phyloP scores from a whole-genome alignment of 2,113 vertebrate genomes.

The Rhynchopsitta pachyrhyncha region DNA sequence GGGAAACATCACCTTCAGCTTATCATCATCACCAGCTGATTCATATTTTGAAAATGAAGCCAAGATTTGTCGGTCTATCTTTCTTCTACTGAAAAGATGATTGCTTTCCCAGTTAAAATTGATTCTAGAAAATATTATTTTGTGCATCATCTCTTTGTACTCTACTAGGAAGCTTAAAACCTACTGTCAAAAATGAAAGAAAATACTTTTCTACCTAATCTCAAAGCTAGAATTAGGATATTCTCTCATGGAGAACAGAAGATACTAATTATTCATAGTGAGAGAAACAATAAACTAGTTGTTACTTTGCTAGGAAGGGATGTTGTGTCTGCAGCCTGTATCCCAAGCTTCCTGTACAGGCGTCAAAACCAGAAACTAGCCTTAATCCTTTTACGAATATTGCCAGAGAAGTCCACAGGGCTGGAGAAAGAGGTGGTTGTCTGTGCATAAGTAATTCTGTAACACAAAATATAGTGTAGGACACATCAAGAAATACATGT shows the following conservation, averaged over 20 bases:
- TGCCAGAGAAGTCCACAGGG: not conserved
- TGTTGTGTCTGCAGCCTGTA: not conserved
- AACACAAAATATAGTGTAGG: not conserved
- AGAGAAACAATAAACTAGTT: not conserved
- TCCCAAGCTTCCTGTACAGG: not conserved
- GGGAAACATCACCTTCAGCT: not conserved
- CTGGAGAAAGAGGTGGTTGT: not conserved
- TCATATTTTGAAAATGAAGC: not conserved
- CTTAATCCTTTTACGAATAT: not conserved
- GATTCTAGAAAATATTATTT: not conserved
- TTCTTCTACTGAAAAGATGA: not conserved
- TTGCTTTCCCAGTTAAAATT: not conserved
- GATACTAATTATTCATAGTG: not conserved
- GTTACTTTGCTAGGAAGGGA: not conserved
- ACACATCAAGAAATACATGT: fast-evolving
- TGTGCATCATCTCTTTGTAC: not conserved
- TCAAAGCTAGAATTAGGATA: not conserved
- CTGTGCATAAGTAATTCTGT: not conserved
- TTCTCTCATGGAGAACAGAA: not conserved
- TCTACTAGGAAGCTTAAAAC: not conserved
- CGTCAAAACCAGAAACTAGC: not conserved
- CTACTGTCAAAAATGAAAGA: not conserved
- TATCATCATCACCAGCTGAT: not conserved
- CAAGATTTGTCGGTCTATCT: not conserved
- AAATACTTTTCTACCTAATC: not conserved